phyloP scores from a whole-genome alignment of 2,113 vertebrate species.

The Bufo gargarizans region DNA sequence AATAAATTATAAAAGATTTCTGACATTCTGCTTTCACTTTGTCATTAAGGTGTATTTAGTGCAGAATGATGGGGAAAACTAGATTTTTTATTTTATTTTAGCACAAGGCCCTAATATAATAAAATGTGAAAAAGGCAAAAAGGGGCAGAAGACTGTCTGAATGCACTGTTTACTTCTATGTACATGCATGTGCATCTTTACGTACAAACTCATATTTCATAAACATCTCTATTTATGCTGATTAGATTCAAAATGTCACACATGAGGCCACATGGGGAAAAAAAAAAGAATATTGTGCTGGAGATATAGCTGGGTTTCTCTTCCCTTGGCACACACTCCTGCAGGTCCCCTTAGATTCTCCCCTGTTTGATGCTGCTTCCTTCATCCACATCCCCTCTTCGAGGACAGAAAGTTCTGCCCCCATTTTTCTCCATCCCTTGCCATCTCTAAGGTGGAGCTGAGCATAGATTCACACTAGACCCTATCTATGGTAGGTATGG shows the following conservation, averaged over 20 bases:
- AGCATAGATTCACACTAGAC: no score
- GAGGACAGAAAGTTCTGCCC: background rate
- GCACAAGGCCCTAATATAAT: no score
- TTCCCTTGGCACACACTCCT: background rate
- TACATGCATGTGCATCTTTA: background rate
- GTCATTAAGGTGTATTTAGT: no score
- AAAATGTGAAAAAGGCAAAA: no score
- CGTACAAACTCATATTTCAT: background rate
- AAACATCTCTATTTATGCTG: background rate
- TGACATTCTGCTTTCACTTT: no score
- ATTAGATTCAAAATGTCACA: background rate
- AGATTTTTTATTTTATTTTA: no score
- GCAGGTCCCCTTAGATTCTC: background rate
- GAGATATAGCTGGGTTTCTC: background rate
- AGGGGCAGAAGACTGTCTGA: no score
- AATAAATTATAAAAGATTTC: no score
- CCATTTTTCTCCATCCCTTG: background rate
- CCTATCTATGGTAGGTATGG: no score
- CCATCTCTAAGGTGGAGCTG: no score
- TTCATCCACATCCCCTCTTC: background rate
- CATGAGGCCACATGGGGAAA: background rate
- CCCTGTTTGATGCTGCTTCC: background rate
- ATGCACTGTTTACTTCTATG: no score
- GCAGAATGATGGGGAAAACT: no score
- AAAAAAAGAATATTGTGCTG: background rate